phyloP scores from a whole-genome alignment of 1,140 invertebrate genomes.

The Daktulosphaira vitifoliae region DNA sequence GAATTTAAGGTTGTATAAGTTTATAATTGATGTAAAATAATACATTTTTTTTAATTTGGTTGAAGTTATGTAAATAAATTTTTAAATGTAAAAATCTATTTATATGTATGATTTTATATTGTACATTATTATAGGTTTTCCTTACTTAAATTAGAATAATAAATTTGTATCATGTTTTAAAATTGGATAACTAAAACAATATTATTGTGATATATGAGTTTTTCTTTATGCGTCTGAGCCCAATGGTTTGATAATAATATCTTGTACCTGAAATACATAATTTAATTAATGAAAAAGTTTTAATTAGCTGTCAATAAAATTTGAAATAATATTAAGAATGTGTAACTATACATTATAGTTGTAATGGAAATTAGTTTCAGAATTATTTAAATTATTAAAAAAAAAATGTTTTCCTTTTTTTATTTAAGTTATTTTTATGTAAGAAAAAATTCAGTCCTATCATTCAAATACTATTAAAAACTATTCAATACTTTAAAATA shows the following conservation, averaged over 20 bases:
- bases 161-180: background rate
- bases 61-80: conserved; percentile 15
- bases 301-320: too few species aligned
- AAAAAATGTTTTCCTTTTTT: too few species aligned
- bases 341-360: too few species aligned
- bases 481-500: too few species aligned
- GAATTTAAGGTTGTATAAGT: background rate
- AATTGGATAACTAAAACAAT: background rate
- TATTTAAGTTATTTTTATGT: too few species aligned
- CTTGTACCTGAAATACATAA: conserved; percentile 34
- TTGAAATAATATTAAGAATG: too few species aligned
- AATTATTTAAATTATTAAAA: too few species aligned
- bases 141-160: background rate
- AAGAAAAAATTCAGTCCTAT: too few species aligned
- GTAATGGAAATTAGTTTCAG: too few species aligned
- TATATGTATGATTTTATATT: background rate
- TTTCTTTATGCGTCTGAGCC: conserved; percentile 22
- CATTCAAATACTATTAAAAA: too few species aligned
- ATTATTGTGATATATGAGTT: background rate
- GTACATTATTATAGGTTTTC: background rate
- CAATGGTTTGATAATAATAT: conserved; percentile 35
- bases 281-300: background rate
- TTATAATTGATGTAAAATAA: background rate
- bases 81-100: too few species aligned
- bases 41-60: too few species aligned